Percentiles rank a stretch among this genome's conserved stretches.
phyloP scores from a whole-genome alignment of 2,797 vertebrate species.

The Halcyon smyrnensis region DNA sequence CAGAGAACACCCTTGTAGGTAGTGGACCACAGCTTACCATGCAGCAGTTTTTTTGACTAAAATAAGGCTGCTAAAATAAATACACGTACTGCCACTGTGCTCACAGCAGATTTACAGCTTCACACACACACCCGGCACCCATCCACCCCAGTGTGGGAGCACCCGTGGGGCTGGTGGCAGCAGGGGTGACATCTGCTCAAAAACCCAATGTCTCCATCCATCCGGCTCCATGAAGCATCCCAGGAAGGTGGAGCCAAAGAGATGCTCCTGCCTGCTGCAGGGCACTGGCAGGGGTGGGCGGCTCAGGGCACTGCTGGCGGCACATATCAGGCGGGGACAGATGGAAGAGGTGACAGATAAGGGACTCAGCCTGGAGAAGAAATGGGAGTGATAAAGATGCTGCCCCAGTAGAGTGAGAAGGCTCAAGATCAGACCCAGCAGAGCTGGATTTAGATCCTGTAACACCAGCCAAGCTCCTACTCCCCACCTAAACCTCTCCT shows the following conservation, averaged over 20 bases:
- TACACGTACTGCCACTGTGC: background rate
- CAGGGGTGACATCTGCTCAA: background rate
- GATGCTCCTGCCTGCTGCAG: background rate
- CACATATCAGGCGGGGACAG: slow-evolving; percentile 17
- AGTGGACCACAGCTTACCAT: background rate
- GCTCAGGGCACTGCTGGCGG: background rate
- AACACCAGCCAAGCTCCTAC: rapidly evolving
- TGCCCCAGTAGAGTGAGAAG: background rate
- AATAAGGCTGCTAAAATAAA: slow-evolving; percentile 29
- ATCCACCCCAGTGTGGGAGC: background rate
- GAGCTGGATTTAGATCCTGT: background rate
- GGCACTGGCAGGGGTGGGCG: background rate
- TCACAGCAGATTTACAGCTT: background rate
- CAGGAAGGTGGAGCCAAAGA: background rate
- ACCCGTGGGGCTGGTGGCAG: background rate
- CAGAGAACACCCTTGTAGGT: background rate
- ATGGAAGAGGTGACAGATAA: slow-evolving; percentile 57
- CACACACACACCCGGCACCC: rapidly evolving
- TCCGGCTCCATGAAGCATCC: rapidly evolving
- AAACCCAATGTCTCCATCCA: background rate
- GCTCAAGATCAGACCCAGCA: background rate
- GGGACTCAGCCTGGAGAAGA: background rate
- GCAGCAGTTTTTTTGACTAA: slow-evolving; percentile 16
- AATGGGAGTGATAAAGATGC: background rate
- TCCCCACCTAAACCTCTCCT: background rate